These are phyloP conservation scores for Macroteleia sp. DNA, from an alignment of 2,888 invertebrate genomes.

Conservation along the genomic window DNA sequence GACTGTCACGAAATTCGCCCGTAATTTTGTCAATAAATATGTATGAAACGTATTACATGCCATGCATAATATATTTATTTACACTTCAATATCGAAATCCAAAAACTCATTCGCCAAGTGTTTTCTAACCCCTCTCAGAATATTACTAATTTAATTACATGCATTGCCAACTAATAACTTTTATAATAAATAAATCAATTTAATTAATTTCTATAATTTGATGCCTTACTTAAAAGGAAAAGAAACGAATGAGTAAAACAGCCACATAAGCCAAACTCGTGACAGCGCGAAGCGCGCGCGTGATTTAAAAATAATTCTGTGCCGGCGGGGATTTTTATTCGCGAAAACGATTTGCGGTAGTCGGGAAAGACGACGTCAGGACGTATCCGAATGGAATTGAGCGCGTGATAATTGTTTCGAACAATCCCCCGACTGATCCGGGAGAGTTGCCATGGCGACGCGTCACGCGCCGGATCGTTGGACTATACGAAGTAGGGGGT, in stretches of 20 bases:
- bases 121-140: background rate
- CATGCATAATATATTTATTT: slow-evolving; percentile 55
- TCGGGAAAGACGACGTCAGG: slow-evolving; percentile 62
- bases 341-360: slow-evolving; percentile 77
- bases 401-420: slow-evolving; percentile 83
- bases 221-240: too few species aligned
- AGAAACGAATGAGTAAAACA: too few species aligned
- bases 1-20: slow-evolving; percentile 23
- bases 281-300: slow-evolving; percentile 61
- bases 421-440: slow-evolving; percentile 78
- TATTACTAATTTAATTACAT: background rate
- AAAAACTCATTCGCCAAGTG: background rate
- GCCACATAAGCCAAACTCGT: too few species aligned
- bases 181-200: too few species aligned
- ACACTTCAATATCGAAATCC: slow-evolving; percentile 7
- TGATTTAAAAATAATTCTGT: slow-evolving; percentile 77
- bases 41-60: slow-evolving; percentile 44
- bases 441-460: slow-evolving; percentile 80
- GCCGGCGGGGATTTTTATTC: slow-evolving; percentile 76
- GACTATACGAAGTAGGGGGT: slow-evolving; percentile 48
- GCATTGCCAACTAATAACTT: too few species aligned
- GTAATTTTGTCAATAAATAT: slow-evolving; percentile 55
- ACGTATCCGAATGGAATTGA: slow-evolving; percentile 80
- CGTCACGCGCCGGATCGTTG: slow-evolving; percentile 65
- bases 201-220: too few species aligned